Evolutionary conservation across 2,888 invertebrate species (phyloP).

Genomic region (Archips crataeganus): DNA sequence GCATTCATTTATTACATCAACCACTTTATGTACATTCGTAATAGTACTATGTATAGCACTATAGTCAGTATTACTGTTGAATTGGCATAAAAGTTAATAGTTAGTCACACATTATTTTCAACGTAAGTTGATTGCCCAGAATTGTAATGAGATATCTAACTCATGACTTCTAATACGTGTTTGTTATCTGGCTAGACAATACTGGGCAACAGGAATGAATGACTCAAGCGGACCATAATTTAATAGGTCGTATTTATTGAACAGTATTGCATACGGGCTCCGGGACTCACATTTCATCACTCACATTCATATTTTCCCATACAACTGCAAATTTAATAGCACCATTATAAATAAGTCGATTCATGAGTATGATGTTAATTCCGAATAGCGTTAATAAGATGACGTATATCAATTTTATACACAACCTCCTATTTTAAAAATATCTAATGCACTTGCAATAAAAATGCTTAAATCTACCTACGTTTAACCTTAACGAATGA

Average conservation of each 20-base stretch:
- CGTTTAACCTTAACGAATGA: slow-evolving; percentile 16
- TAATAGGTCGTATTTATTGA: background rate
- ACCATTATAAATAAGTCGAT: slow-evolving; percentile 34
- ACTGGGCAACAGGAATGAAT: background rate
- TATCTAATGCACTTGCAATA: slow-evolving; percentile 34
- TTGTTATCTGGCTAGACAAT: background rate
- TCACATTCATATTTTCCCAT: slow-evolving; percentile 6
- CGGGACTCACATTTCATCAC: background rate
- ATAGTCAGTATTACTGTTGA: slow-evolving; percentile 2
- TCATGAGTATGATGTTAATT: slow-evolving; percentile 20
- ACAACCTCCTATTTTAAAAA: slow-evolving; percentile 10
- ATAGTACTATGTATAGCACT: slow-evolving; percentile 4
- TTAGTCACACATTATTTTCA: background rate
- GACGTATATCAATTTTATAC: slow-evolving; percentile 5
- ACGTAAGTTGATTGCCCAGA: background rate
- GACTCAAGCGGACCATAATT: background rate
- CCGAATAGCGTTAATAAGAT: slow-evolving; percentile 12
- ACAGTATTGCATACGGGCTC: background rate
- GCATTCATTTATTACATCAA: slow-evolving; percentile 54
- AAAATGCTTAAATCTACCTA: slow-evolving; percentile 18
- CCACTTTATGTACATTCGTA: slow-evolving; percentile 46
- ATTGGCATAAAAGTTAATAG: slow-evolving; percentile 10
- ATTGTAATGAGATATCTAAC: background rate
- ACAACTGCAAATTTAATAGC: slow-evolving; percentile 28
- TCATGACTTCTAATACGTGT: background rate